phyloP scores from a whole-genome alignment of 2,797 vertebrate genomes.

The Threskiornis aethiopicus region DNA sequence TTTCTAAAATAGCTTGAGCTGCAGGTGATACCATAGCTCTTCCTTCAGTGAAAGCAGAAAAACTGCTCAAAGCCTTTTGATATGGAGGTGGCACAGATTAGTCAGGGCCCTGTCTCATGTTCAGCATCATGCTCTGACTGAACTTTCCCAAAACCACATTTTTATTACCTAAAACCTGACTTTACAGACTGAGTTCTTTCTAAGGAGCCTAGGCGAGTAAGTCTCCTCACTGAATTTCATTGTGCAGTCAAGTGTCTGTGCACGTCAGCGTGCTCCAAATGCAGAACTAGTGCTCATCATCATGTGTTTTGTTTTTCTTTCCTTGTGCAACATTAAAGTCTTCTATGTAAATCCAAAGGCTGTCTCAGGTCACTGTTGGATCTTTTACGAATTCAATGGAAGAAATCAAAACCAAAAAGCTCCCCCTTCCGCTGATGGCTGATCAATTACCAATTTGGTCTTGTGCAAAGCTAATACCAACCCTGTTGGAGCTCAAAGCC shows the following conservation, averaged over 20 bases:
- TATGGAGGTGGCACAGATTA: background rate
- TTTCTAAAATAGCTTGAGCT: background rate
- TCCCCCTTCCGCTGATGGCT: background rate
- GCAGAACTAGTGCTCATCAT: background rate
- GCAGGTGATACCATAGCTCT: background rate
- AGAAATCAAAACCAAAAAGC: background rate
- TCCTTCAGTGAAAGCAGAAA: background rate
- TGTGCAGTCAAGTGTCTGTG: background rate
- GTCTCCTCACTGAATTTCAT: background rate
- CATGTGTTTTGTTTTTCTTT: background rate
- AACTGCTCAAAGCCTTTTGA: background rate
- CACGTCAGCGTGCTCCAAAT: background rate
- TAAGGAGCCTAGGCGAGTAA: background rate
- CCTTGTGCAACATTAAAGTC: background rate
- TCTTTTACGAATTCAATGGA: background rate
- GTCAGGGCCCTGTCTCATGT: background rate
- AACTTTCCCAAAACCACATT: background rate
- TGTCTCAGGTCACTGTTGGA: background rate
- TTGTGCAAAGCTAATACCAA: background rate
- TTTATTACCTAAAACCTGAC: background rate
- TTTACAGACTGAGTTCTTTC: background rate
- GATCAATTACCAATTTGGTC: background rate
- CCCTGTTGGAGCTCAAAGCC: background rate
- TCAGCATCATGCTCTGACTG: background rate
- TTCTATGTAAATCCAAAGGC: background rate